Conservation (phyloP, 2,113 vertebrate genomes). For the Tragulus kanchil region DNA sequence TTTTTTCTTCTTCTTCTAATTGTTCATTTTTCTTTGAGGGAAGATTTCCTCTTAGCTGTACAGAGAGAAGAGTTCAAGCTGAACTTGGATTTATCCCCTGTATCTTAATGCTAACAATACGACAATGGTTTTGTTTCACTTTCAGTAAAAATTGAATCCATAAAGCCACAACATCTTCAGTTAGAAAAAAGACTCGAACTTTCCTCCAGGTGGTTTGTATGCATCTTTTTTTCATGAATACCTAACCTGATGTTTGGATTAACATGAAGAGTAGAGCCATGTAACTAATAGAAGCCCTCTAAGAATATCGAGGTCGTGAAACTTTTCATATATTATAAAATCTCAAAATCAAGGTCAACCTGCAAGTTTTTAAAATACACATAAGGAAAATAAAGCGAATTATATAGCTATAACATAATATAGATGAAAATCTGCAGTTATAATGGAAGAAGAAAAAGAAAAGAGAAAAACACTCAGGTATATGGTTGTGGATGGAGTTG, state of each 20-base stretch:
- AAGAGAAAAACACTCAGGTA: not conserved
- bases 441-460: not conserved
- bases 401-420: not conserved
- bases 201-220: constrained; percentile 55
- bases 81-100: constrained; percentile 62
- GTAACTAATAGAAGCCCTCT: not conserved
- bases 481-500: not conserved
- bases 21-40: constrained; percentile 65
- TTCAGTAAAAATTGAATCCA: constrained; percentile 69
- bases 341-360: not conserved
- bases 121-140: constrained; percentile 71
- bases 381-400: not conserved
- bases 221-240: constrained; percentile 61
- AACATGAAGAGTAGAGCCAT: constrained; percentile 17
- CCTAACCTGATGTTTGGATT: constrained; percentile 37
- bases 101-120: constrained; percentile 69
- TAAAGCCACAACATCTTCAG: constrained; percentile 76
- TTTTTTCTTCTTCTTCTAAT: constrained; percentile 62
- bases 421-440: not conserved
- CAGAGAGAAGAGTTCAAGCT: constrained; percentile 51
- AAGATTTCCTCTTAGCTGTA: constrained; percentile 65
- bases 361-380: not conserved
- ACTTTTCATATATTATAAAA: not conserved
- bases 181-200: constrained; percentile 80
- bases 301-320: not conserved